phyloP scores from a whole-genome alignment of 2,797 vertebrate genomes.

The Decapterus maruadsi region DNA sequence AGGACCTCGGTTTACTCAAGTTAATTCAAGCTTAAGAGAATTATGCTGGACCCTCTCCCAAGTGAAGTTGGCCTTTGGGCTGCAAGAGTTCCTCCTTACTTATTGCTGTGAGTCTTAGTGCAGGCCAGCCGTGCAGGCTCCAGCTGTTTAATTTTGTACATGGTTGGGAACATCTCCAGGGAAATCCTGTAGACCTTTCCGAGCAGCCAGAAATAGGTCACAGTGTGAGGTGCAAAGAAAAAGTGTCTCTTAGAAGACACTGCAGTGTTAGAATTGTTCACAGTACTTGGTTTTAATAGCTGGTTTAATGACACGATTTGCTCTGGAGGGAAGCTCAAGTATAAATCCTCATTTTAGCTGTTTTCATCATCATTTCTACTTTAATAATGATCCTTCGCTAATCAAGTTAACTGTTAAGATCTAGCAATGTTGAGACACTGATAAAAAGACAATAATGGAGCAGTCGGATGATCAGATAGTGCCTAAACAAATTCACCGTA shows the following conservation, averaged over 20 bases:
- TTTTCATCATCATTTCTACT: background rate
- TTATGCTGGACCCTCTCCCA: conserved; percentile 46
- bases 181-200: conserved; percentile 70
- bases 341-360: background rate
- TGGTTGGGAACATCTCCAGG: conserved; percentile 65
- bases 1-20: conserved; percentile 35
- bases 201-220: conserved; percentile 74
- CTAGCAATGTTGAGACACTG: background rate
- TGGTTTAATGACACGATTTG: background rate
- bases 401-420: background rate
- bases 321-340: background rate
- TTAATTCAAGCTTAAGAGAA: conserved; percentile 59
- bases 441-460: background rate
- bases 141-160: conserved; percentile 75
- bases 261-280: conserved; percentile 24
- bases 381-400: background rate
- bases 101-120: conserved; percentile 50
- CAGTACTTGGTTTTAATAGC: conserved; percentile 4
- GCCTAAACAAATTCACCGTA: background rate
- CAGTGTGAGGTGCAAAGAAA: conserved; percentile 56
- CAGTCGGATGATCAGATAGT: background rate
- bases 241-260: conserved; percentile 39
- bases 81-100: conserved; percentile 48
- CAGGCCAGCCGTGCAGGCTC: conserved; percentile 45
- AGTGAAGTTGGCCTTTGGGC: conserved; percentile 41